Evolutionary conservation across 2,888 invertebrate genomes (phyloP).

Genomic region (Drosophila macrospina): DNA sequence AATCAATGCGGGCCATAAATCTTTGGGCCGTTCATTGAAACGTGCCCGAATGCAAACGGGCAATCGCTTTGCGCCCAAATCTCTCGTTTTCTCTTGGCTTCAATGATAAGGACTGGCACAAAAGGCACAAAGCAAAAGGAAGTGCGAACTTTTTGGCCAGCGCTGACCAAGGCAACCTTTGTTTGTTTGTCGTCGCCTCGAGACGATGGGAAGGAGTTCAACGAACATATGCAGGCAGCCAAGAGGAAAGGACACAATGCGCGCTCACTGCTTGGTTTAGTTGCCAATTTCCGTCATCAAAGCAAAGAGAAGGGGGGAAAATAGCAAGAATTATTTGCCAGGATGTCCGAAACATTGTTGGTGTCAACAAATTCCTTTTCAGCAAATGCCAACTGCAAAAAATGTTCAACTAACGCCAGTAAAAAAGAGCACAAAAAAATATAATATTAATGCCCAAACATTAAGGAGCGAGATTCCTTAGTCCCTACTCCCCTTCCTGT

Average conservation of each 20-base stretch:
- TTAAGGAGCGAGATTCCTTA: constrained; percentile 40
- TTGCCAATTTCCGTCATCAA: constrained; percentile 80
- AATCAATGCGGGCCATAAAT: constrained; percentile 82
- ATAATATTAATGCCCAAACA: constrained; percentile 69
- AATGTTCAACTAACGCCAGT: constrained; percentile 50
- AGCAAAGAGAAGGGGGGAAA: constrained; percentile 10
- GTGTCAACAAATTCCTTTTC: constrained; percentile 83
- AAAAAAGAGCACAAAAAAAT: constrained; percentile 22
- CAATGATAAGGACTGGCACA: constrained; percentile 66
- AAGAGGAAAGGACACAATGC: constrained; percentile 81
- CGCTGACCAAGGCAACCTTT: constrained; percentile 71
- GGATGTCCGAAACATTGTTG: constrained; percentile 84
- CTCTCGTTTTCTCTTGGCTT: constrained; percentile 47
- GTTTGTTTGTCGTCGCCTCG: constrained; percentile 40
- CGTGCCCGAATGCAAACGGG: constrained; percentile 65
- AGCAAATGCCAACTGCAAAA: constrained; percentile 67
- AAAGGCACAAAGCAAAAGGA: constrained; percentile 37
- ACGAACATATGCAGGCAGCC: constrained; percentile 81
- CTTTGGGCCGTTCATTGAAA: constrained; percentile 73
- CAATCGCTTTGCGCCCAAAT: constrained; percentile 38
- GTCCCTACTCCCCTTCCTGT: background rate
- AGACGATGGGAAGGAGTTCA: constrained; percentile 10
- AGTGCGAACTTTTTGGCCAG: constrained; percentile 58
- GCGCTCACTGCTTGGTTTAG: constrained; percentile 65
- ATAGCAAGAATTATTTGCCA: constrained; percentile 73